These are phyloP conservation scores for crab-eating macaque (Macaca fascicularis) DNA, from an alignment of 2,113 vertebrate species.

Conservation along the genomic window T2T-MFA8v1.1 NC_088376.1:53993501-53994000, in stretches of 20 bases:
- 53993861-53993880: background rate
- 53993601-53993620: too few relatives aligned
- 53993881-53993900: background rate
- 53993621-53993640: too few relatives aligned
- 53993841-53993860: background rate
- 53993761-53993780: background rate
- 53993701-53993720: background rate
- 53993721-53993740: background rate
- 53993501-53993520: too few relatives aligned
- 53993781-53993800: background rate
- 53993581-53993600: too few relatives aligned
- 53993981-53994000: background rate
- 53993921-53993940: background rate
- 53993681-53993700: too few relatives aligned
- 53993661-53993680: too few relatives aligned
- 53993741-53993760: background rate
- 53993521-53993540: too few relatives aligned
- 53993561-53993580: too few relatives aligned
- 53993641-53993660: too few relatives aligned
- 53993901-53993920: background rate
- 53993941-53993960: background rate
- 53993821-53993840: background rate
- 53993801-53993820: background rate
- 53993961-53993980: background rate
- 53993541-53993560: too few relatives aligned